Conservation (phyloP, 2,888 invertebrate genomes). For the Lepidonotus clava region DNA sequence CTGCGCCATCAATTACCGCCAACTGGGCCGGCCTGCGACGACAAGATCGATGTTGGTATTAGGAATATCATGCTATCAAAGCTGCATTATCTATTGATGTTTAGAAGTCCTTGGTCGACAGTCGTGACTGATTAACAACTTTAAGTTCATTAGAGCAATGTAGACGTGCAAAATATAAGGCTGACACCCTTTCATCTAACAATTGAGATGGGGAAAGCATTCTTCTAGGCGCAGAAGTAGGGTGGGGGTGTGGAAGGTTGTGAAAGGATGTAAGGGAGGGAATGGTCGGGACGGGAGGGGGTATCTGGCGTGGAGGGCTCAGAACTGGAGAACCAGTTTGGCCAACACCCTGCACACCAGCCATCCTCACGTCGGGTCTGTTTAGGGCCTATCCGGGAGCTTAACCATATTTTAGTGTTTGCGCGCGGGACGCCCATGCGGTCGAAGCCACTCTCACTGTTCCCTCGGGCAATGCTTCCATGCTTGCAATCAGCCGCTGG, state of each 20-base stretch:
- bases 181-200: neutral
- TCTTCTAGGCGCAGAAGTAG: neutral
- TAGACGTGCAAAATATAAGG: neutral
- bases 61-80: conserved; percentile 37
- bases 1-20: conserved; percentile 31
- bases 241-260: neutral
- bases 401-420: conserved; percentile 19
- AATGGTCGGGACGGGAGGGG: too few species aligned
- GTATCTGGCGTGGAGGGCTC: too few species aligned
- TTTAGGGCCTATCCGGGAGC: conserved; percentile 1
- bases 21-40: conserved; percentile 7
- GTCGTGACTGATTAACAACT: conserved; percentile 51
- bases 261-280: neutral
- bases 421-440: neutral
- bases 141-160: conserved; percentile 44
- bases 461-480: conserved; percentile 31
- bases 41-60: conserved; percentile 25
- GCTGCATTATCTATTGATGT: conserved; percentile 48
- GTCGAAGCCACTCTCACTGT: neutral
- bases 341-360: neutral
- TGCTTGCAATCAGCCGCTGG: conserved; percentile 1
- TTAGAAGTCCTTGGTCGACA: neutral
- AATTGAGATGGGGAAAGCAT: neutral
- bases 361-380: neutral
- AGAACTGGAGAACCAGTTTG: neutral